These are phyloP conservation scores for Parapristionchus giblindavisi DNA, from an alignment of 2,888 invertebrate species.

Conservation along the genomic window DNA sequence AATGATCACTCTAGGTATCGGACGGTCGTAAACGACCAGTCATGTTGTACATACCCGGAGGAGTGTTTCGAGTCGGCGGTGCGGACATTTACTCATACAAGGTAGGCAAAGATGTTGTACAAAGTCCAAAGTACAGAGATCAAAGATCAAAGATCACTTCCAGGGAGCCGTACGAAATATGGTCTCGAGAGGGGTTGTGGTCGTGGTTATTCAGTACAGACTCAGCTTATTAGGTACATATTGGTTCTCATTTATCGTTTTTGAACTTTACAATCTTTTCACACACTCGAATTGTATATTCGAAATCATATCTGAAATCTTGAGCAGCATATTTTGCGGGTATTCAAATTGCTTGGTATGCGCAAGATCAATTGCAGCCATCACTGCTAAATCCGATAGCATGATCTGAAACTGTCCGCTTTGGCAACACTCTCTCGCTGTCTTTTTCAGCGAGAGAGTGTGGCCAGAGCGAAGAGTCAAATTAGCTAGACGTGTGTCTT, in stretches of 20 bases:
- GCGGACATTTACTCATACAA: constrained; percentile 21
- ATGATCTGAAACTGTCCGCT: no score
- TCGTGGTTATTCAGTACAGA: constrained; percentile 9
- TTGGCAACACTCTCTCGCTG: no score
- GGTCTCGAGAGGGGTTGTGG: constrained; percentile 1
- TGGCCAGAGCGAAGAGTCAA: no score
- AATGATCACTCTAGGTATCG: background rate
- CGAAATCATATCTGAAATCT: background rate
- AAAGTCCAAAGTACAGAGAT: background rate
- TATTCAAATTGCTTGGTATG: no score
- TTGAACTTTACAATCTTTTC: background rate
- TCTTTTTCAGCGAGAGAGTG: no score
- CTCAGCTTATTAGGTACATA: background rate
- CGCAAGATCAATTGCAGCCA: no score
- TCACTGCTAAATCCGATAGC: no score
- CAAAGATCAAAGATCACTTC: background rate
- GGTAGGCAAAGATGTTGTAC: background rate
- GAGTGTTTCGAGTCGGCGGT: background rate
- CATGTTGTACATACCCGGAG: constrained; percentile 30
- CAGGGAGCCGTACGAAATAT: constrained; percentile 31
- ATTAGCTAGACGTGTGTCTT: no score
- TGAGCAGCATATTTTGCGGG: background rate
- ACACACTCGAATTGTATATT: no score
- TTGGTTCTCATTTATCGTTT: background rate
- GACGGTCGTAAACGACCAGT: constrained; percentile 27